Base-by-base conservation (phyloP, 2,888 invertebrate species). In the Morpho deidamia region DNA sequence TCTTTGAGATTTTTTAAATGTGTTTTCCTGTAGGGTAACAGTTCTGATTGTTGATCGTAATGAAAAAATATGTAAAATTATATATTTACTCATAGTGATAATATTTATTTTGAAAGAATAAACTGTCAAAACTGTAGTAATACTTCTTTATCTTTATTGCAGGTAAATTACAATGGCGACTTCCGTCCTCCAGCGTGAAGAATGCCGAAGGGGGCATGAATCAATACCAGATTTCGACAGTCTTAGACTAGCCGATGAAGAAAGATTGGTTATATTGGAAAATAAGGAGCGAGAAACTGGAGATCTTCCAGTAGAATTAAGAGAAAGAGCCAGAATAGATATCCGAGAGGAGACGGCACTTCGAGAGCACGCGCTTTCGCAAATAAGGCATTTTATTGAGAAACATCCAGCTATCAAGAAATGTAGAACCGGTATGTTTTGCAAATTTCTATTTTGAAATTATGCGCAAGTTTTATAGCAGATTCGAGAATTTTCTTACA, bases 351-450 rank as follows among this genome's bases (percentile, higher is more conserved):
- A 96, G 69, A 94, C 95, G 12, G 92, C 91, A 8, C 91, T 93
- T 7, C 88, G 95, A 43, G 92, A 93, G 5, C 95, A 96, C 65
- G 93, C 95, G 0, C 70, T 97, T 67, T 85, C 92, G 9, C 95
- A 96, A 73, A 92, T 97, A 87, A 91, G 95, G 50, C 94, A 96
- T 64, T 97, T 96, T 92, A 95, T 96, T 61, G 86, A 91, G 46
- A 96, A 96, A 76, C 96, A 96, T 83, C 94, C 95, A 0, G 91
- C 93, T 53, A 97, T 97, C 63, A 94, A 92, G 68, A 93, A 92
- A 68, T 96, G 96, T 76, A 91, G 96, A 59, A 95, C 95, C 60
- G 94, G 93, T 93, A 69, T 9, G 35, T 38, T 41, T 39, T 11
- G 2, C 9, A 12, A 14, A 7, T 33, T 33, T 33, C 32, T 11